Conservation (phyloP, 2,797 vertebrate species). For the Myoxocephalus aenaeus region DNA sequence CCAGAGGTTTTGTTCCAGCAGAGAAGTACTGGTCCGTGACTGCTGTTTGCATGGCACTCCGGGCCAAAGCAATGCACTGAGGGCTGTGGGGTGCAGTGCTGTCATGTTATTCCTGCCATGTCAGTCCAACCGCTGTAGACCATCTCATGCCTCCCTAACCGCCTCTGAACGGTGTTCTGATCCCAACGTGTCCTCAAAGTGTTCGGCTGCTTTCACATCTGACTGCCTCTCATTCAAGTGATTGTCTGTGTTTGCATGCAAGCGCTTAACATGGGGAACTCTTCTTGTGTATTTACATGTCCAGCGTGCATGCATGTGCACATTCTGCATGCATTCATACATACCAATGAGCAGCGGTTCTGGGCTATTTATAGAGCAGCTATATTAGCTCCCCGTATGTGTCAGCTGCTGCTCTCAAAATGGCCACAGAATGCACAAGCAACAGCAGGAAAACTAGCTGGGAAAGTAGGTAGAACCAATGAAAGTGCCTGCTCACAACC, state of each 20-base stretch:
- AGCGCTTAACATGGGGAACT: not conserved
- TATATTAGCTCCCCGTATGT: slow-evolving; percentile 71
- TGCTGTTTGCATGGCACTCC: not conserved
- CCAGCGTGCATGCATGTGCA: not conserved
- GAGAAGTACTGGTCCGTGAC: not conserved
- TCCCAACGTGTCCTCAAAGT: not conserved
- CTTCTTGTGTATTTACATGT: slow-evolving; percentile 15
- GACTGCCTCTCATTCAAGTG: not conserved
- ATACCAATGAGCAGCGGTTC: slow-evolving; percentile 60
- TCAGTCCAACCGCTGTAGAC: not conserved
- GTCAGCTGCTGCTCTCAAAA: slow-evolving; percentile 77
- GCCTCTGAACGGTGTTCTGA: not conserved
- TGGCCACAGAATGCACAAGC: slow-evolving; percentile 57
- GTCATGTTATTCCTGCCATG: not conserved
- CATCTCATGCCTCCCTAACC: not conserved
- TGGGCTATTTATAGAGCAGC: slow-evolving; percentile 71
- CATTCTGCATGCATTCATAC: slow-evolving; percentile 48
- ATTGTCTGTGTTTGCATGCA: not conserved
- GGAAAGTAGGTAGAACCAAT: slow-evolving; percentile 38
- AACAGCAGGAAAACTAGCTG: slow-evolving; percentile 39
- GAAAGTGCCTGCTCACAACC: not conserved
- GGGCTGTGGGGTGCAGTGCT: not conserved
- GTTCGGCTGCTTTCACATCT: slow-evolving; percentile 10
- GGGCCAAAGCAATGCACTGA: not conserved
- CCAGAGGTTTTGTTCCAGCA: not conserved